These are phyloP conservation scores for Semotilus atromaculatus DNA, from an alignment of 2,797 vertebrate genomes.

Conservation along the genomic window DNA sequence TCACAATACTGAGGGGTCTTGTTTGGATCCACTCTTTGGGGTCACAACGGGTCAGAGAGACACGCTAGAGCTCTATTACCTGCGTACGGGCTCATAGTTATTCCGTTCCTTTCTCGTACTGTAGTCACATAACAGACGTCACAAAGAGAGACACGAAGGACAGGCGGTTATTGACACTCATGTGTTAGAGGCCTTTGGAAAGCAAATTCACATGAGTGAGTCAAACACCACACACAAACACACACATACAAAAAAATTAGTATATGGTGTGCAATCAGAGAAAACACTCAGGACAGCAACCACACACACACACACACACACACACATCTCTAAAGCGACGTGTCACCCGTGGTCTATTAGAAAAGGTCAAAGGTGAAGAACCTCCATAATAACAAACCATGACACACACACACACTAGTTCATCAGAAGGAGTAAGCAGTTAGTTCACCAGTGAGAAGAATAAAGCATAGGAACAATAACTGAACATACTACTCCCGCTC, in stretches of 20 bases:
- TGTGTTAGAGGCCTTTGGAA: constrained; percentile 35
- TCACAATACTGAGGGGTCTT: constrained; percentile 35
- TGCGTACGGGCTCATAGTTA: constrained; percentile 79
- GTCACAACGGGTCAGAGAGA: constrained; percentile 35
- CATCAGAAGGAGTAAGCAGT: constrained; percentile 39
- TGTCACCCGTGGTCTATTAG: constrained; percentile 32
- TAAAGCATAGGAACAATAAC: constrained; percentile 56
- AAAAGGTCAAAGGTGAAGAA: constrained; percentile 38
- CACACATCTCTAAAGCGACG: neutral
- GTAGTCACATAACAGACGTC: constrained; percentile 53
- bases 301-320: constrained; percentile 15
- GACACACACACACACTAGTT: constrained; percentile 30
- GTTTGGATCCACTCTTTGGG: constrained; percentile 19
- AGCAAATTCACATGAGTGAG: constrained; percentile 12
- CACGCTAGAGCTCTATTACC: constrained; percentile 68
- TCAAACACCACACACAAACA: constrained; percentile 8
- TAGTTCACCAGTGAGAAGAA: constrained; percentile 64
- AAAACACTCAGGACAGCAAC: constrained; percentile 16
- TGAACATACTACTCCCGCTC: constrained; percentile 94
- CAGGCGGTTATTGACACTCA: constrained; percentile 37
- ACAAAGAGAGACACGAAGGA: constrained; percentile 49
- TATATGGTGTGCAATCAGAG: constrained; percentile 18
- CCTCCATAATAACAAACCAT: neutral
- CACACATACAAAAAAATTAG: neutral
- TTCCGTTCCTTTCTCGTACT: constrained; percentile 75